Conservation (phyloP, 2,797 vertebrate species). For the Cyclura pinguis region DNA sequence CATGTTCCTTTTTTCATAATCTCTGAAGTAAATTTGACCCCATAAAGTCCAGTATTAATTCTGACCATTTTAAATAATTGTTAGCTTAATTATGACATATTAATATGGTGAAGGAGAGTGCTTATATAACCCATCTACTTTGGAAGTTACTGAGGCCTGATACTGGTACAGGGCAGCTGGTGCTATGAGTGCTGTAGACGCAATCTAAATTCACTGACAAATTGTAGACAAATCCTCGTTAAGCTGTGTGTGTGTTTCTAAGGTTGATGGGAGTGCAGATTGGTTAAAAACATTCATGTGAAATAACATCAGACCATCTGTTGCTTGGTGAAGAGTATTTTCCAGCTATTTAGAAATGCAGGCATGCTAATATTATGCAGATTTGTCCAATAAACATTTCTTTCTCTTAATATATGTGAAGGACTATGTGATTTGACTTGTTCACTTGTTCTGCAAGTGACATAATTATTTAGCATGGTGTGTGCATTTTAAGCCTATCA, state of each 20-base stretch:
- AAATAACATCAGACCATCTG: constrained; percentile 83
- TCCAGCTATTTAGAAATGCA: constrained; percentile 69
- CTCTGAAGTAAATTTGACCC: constrained; percentile 51
- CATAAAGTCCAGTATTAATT: constrained; percentile 63
- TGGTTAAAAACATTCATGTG: constrained; percentile 62
- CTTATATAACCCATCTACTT: constrained; percentile 75
- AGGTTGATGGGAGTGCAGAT: constrained; percentile 72
- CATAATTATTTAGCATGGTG: not conserved
- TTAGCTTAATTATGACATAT: constrained; percentile 60
- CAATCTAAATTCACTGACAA: constrained; percentile 80
- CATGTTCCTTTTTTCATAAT: constrained; percentile 28
- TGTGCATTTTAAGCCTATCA: not conserved
- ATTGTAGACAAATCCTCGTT: constrained; percentile 80
- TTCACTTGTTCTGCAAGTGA: constrained; percentile 34
- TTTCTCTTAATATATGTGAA: constrained; percentile 33
- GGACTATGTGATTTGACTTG: constrained; percentile 58
- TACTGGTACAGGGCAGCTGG: constrained; percentile 71
- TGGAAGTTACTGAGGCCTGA: constrained; percentile 68
- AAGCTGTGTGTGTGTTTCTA: constrained; percentile 76
- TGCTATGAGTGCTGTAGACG: constrained; percentile 65
- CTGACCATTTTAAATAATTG: constrained; percentile 47
- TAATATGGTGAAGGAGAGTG: constrained; percentile 51
- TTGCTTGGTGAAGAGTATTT: constrained; percentile 68
- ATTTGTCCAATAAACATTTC: constrained; percentile 42
- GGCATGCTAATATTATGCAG: constrained; percentile 66